These are phyloP conservation scores for Meiosimyza platycephala DNA, from an alignment of 2,888 invertebrate genomes.

Conservation along the genomic window DNA sequence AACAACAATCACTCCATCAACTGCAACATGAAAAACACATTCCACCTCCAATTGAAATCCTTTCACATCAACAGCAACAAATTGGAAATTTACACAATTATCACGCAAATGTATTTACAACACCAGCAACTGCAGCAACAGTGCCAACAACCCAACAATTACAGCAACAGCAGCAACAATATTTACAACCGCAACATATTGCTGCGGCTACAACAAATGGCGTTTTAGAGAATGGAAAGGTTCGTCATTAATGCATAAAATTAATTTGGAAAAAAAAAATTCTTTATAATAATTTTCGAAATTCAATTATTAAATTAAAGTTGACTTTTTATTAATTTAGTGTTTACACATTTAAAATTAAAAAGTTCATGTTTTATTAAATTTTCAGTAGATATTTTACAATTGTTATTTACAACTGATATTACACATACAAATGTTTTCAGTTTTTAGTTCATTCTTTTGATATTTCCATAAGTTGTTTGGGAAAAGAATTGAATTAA, in stretches of 20 bases:
- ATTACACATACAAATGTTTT: too few species aligned
- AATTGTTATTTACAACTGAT: too few species aligned
- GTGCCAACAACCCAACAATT: slow-evolving; percentile 38
- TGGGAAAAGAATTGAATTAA: too few species aligned
- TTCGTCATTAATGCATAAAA: slow-evolving; percentile 43
- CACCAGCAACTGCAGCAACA: slow-evolving; percentile 47
- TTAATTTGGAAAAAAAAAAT: slow-evolving; percentile 8
- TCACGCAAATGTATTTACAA: slow-evolving; percentile 58
- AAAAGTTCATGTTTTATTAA: too few species aligned
- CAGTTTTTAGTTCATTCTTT: too few species aligned
- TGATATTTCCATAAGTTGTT: too few species aligned
- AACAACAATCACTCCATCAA: slow-evolving; percentile 47
- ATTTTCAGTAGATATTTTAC: too few species aligned
- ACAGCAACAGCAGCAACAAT: slow-evolving; percentile 30
- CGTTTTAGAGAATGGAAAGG: slow-evolving; percentile 64
- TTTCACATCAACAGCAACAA: slow-evolving; percentile 50
- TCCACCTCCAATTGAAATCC: slow-evolving; percentile 63
- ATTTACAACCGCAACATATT: slow-evolving; percentile 45
- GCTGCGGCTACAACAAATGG: slow-evolving; percentile 53
- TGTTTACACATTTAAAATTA: too few species aligned
- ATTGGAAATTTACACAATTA: slow-evolving; percentile 50
- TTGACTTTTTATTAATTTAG: too few species aligned
- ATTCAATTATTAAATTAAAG: not conserved
- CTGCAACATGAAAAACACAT: slow-evolving; percentile 56
- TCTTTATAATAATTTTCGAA: not conserved